Evolutionary conservation across 1,140 invertebrate species (phyloP).

Genomic region (Triops longicaudatus): DNA sequence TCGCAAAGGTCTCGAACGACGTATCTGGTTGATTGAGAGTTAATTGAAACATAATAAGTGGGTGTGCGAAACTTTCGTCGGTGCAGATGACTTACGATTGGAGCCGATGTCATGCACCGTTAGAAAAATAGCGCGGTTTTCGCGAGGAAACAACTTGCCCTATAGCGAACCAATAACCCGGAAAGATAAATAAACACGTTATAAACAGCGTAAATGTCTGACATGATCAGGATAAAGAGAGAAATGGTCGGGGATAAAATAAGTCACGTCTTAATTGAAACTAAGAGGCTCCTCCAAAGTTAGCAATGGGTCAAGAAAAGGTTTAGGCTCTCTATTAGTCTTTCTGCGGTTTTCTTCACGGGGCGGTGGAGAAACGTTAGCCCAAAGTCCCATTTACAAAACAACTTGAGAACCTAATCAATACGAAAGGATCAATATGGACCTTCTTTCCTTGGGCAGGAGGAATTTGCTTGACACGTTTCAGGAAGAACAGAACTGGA

Average conservation of each 20-base stretch:
- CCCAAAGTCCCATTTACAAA: neutral
- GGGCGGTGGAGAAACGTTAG: neutral
- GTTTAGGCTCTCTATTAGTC: neutral
- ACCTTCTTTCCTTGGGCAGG: neutral
- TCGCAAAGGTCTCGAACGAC: slow-evolving; percentile 64
- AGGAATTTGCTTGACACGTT: neutral
- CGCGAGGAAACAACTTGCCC: neutral
- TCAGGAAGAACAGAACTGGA: neutral
- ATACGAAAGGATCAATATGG: neutral
- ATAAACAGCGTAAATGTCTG: neutral
- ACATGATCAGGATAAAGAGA: neutral
- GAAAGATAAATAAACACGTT: neutral
- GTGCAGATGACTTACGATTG: slow-evolving; percentile 66
- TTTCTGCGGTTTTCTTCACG: neutral
- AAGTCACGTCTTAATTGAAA: slow-evolving; percentile 1
- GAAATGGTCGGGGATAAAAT: neutral
- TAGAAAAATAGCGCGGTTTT: slow-evolving; percentile 54
- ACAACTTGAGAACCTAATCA: neutral
- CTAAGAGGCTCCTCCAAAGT: neutral
- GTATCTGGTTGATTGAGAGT: slow-evolving; percentile 46
- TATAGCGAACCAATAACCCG: neutral
- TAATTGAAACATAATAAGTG: neutral
- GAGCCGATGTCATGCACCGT: slow-evolving; percentile 84
- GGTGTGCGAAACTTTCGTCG: neutral
- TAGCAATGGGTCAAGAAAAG: neutral